Conservation (phyloP, 2,888 invertebrate species). For the Phlogophora meticulosa region DNA sequence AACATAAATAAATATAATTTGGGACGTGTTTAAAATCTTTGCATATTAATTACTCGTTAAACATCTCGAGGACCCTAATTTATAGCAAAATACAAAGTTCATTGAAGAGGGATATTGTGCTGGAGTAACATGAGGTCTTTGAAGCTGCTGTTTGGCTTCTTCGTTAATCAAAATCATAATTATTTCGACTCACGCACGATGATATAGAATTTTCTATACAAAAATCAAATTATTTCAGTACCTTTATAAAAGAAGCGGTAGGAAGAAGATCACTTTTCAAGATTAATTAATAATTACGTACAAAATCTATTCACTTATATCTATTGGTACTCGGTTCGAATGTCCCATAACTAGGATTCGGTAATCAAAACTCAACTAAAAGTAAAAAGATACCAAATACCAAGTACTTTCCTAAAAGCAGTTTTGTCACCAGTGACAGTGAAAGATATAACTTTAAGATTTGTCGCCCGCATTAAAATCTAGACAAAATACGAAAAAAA, state of each 20-base stretch:
- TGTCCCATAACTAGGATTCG: conserved; percentile 12
- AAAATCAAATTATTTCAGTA: neutral
- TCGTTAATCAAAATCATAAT: conserved; percentile 3
- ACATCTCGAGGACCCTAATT: conserved; percentile 15
- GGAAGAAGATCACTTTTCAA: neutral
- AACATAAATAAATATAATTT: conserved; percentile 55
- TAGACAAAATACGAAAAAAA: conserved; percentile 14
- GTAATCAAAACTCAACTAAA: conserved; percentile 40
- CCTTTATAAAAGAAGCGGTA: neutral
- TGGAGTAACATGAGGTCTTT: neutral
- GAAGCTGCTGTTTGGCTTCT: conserved; percentile 3
- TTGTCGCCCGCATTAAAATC: neutral
- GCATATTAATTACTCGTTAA: conserved; percentile 38
- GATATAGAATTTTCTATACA: neutral
- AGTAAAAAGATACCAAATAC: conserved; percentile 37
- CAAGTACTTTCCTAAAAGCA: conserved; percentile 26
- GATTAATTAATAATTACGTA: neutral
- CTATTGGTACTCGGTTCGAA: conserved; percentile 6
- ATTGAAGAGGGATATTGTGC: conserved; percentile 11
- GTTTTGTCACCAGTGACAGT: conserved; percentile 30
- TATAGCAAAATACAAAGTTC: conserved; percentile 11
- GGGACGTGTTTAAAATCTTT: conserved; percentile 37
- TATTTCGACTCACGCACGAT: neutral
- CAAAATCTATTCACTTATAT: neutral
- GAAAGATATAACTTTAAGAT: conserved; percentile 14